A percentile compares a stretch with the other conserved stretches of the same genome.
Conservation (phyloP, 37 sponge, comb jelly and placozoan species). For the Oscarella lobularis region DNA sequence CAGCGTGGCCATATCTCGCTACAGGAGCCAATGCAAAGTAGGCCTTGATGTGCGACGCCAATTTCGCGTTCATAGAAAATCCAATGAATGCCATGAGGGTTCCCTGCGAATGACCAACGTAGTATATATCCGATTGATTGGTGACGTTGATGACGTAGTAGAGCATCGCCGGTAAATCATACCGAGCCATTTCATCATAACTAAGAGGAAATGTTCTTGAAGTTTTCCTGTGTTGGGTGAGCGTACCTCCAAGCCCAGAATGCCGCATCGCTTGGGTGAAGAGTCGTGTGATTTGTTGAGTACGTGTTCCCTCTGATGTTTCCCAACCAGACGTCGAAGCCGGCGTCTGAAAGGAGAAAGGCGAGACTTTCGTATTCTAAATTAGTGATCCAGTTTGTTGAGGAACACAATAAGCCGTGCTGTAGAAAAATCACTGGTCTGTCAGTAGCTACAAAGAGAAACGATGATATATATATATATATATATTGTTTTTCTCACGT, state of each 20-base stretch:
- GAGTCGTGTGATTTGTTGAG: slow-evolving; percentile 67
- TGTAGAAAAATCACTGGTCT: slow-evolving; percentile 72
- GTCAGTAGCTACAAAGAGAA: background rate
- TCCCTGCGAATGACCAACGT: slow-evolving; percentile 91
- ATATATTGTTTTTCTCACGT: too few relatives aligned
- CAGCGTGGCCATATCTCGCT: slow-evolving; percentile 26
- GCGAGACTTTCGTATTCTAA: slow-evolving; percentile 63
- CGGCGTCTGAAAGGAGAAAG: slow-evolving; percentile 80
- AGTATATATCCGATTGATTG: slow-evolving; percentile 39
- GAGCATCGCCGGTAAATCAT: slow-evolving; percentile 79
- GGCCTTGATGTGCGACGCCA: slow-evolving; percentile 40
- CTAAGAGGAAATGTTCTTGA: background rate
- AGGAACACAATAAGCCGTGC: slow-evolving; percentile 75
- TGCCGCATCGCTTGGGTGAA: slow-evolving; percentile 35
- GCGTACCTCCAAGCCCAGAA: slow-evolving; percentile 57
- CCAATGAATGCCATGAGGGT: slow-evolving; percentile 82
- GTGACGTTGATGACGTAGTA: slow-evolving; percentile 46
- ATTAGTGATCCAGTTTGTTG: slow-evolving; percentile 79
- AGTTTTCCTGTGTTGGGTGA: background rate
- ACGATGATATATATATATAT: too few relatives aligned
- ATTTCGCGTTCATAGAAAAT: slow-evolving; percentile 46
- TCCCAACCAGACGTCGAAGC: slow-evolving; percentile 97
- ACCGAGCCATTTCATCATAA: slow-evolving; percentile 57
- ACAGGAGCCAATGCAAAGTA: slow-evolving; percentile 65
- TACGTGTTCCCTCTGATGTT: slow-evolving; percentile 93